Base-by-base conservation (phyloP, 2,888 invertebrate genomes). In the Nemotelus pantherinus region DNA sequence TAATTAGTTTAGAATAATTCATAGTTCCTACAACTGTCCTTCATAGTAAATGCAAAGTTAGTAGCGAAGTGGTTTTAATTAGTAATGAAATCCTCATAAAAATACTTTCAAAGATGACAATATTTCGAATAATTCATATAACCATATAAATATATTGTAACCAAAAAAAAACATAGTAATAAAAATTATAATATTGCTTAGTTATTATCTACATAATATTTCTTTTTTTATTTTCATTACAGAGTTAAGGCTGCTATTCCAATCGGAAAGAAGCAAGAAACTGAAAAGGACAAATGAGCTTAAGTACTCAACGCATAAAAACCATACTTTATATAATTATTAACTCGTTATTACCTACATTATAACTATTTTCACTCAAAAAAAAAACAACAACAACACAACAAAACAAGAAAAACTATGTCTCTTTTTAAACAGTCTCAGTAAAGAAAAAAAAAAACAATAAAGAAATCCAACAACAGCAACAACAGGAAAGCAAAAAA, bases 211-310 rank as follows among this genome's bases (percentile, higher is more conserved):
- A 63, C 9, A 43, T 63, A 63, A 63, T 63, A n/a, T n/a, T 25
- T 2, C 7, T 79, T 75, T 80, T 79, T 78, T 81, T 81, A 80
- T 83, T 82, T 81, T 80, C 80, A 81, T 89, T 88, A 50, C 89
- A 96, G 96, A 88, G 93, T 96, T 84, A 94, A 94, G 88, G 94
- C 94, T 83, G 95, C 95, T 83, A 92, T 96, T 88, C 96, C 96
- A 81, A 92, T 95, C 87, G 95, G 95, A 87, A 93, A 95, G 90
- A 95, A 95, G 89, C 86, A 91, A 82, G 94, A 95, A 86, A 92
- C 93, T 85, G 92, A 93, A 86, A 95, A 95, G 89, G 94, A 94
- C 89, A 93, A 94, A 90, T 94, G 93, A 90, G 84, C 78, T 79
- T 74, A 74, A 63, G 48, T 60, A 45, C 58, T 72, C 58, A 60